A percentile compares a stretch with the other conserved stretches of the same genome.
phyloP scores from a whole-genome alignment of 2,888 invertebrate species.

The Anoncus sp. region DNA sequence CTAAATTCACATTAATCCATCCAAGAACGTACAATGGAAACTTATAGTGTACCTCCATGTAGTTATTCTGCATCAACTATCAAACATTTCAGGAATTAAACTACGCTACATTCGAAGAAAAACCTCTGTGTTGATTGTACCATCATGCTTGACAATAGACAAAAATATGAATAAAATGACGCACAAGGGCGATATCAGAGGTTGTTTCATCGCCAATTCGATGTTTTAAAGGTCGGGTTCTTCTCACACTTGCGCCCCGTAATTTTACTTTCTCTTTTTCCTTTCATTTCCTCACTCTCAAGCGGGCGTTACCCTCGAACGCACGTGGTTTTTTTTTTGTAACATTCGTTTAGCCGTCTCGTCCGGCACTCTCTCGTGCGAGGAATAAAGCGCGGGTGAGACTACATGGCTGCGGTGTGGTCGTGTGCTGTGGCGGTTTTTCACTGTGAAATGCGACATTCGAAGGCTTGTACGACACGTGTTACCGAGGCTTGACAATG shows the following conservation, averaged over 20 bases:
- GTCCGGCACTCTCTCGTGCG: conserved; percentile 22
- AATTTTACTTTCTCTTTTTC: neutral
- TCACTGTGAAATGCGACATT: conserved; percentile 49
- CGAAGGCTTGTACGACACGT: conserved; percentile 61
- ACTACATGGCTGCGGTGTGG: neutral
- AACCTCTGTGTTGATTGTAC: too few species aligned
- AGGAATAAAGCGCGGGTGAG: conserved; percentile 41
- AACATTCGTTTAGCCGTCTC: conserved; percentile 30
- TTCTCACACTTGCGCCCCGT: neutral
- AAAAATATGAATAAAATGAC: too few species aligned
- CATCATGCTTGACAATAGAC: too few species aligned
- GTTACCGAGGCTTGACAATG: conserved; percentile 53
- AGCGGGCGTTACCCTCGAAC: conserved; percentile 41
- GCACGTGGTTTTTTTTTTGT: conserved; percentile 31
- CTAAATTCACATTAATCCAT: too few species aligned
- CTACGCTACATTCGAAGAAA: too few species aligned
- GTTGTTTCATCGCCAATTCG: too few species aligned
- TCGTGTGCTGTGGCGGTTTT: conserved; percentile 40
- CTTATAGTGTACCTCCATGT: too few species aligned
- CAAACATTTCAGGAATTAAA: too few species aligned
- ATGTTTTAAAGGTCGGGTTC: too few species aligned
- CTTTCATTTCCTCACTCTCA: neutral
- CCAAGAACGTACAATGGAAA: too few species aligned
- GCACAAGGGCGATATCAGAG: too few species aligned
- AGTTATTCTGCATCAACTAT: too few species aligned